These are phyloP conservation scores for Phengaris arion DNA, from an alignment of 2,888 invertebrate species.

Conservation along the genomic window DNA sequence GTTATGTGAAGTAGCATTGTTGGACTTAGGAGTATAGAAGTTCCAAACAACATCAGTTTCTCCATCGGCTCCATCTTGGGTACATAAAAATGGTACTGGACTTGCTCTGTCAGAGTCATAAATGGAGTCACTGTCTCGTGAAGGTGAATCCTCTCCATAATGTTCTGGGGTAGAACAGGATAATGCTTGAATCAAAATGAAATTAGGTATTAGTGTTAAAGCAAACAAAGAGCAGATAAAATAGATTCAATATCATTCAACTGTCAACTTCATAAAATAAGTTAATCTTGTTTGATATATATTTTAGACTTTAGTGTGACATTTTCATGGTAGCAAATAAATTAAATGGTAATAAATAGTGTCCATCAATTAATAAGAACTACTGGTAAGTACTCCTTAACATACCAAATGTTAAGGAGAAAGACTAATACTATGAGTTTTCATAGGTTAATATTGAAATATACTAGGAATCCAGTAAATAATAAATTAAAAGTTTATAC, in stretches of 20 bases:
- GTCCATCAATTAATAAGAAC: no score
- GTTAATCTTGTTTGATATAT: no score
- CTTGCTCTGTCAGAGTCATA: constrained; percentile 68
- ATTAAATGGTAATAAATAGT: no score
- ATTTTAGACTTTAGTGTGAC: no score
- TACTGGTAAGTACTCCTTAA: no score
- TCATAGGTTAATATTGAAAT: not conserved
- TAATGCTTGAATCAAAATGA: constrained; percentile 54
- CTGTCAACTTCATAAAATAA: no score
- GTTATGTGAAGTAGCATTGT: constrained; percentile 48
- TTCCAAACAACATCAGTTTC: constrained; percentile 76
- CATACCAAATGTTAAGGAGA: no score
- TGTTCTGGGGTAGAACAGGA: constrained; percentile 70
- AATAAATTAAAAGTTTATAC: not conserved
- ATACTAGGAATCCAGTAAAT: not conserved
- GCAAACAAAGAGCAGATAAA: not conserved
- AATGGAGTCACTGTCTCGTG: constrained; percentile 67
- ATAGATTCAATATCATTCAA: not conserved
- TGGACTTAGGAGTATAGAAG: constrained; percentile 73
- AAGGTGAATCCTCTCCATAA: constrained; percentile 57
- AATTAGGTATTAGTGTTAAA: not conserved
- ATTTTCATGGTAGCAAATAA: no score
- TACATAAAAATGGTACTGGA: constrained; percentile 72
- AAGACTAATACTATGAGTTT: not conserved
- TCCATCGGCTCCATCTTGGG: constrained; percentile 74